Conservation (phyloP, 2,797 vertebrate species). For the Acanthopagrus latus region DNA sequence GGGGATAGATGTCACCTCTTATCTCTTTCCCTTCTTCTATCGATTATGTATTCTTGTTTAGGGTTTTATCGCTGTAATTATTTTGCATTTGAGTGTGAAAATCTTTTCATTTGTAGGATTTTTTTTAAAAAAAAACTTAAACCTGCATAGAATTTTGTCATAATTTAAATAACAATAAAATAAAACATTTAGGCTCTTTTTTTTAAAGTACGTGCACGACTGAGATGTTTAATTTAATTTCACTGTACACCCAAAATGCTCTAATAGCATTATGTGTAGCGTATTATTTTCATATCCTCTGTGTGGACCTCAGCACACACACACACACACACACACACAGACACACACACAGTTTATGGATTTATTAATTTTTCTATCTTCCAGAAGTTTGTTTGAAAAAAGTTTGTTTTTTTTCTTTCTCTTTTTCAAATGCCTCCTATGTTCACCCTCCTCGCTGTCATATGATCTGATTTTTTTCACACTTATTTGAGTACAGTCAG, state of each 20-base stretch:
- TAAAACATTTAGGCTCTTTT: background rate
- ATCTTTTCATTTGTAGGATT: background rate
- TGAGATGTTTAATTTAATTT: conserved; percentile 21
- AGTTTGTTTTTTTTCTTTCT: background rate
- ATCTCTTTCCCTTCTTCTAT: background rate
- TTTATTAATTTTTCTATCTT: conserved; percentile 17
- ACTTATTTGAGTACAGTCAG: conserved; percentile 47
- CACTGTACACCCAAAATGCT: background rate
- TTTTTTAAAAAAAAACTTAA: background rate
- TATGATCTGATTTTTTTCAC: conserved; percentile 39
- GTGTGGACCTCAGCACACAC: background rate
- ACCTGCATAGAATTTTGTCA: background rate
- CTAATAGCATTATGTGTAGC: background rate
- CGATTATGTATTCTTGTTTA: no score
- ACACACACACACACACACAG: conserved; percentile 17
- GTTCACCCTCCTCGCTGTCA: conserved; percentile 19
- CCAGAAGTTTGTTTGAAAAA: conserved; percentile 22
- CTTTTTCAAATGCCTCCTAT: background rate
- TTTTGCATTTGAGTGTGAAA: conserved; percentile 4
- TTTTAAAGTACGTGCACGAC: background rate
- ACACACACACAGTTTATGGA: background rate
- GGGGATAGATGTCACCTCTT: background rate
- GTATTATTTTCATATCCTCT: background rate
- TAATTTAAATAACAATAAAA: background rate
- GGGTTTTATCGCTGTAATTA: background rate